Percentiles rank a stretch among this genome's conserved stretches.
phyloP scores from a whole-genome alignment of 2,888 invertebrate species.

The Phengaris arion region DNA sequence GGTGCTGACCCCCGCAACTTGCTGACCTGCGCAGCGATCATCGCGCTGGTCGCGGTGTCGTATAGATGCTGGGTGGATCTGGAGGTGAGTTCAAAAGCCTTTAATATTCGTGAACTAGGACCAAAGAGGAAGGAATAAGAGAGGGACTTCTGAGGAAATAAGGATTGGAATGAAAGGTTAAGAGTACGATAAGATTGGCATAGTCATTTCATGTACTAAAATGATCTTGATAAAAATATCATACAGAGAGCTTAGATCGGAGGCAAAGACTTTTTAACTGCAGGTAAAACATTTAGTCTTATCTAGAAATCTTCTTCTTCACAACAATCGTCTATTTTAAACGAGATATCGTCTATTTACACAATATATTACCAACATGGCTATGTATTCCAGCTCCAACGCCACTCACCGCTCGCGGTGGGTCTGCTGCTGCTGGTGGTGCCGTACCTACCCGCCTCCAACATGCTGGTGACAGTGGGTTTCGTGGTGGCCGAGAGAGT shows the following conservation, averaged over 20 bases:
- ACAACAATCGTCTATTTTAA: background rate
- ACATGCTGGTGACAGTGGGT: constrained; percentile 88
- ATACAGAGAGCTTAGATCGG: background rate
- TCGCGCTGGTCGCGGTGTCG: constrained; percentile 79
- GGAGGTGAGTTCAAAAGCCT: constrained; percentile 74
- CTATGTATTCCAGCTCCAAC: constrained; percentile 73
- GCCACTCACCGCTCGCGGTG: constrained; percentile 83
- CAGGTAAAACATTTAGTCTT: background rate
- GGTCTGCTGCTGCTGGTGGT: constrained; percentile 86
- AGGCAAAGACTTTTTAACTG: background rate
- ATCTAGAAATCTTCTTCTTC: background rate
- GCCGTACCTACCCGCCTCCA: constrained; percentile 92
- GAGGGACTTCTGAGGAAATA: background rate
- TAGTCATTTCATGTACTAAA: no score
- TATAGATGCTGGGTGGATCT: constrained; percentile 83
- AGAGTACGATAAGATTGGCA: no score
- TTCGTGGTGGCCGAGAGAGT: constrained; percentile 93
- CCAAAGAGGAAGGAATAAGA: no score
- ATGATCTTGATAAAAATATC: background rate
- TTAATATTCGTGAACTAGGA: background rate
- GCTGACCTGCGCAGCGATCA: constrained; percentile 84
- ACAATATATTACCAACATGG: background rate
- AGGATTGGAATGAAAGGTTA: no score
- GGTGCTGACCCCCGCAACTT: constrained; percentile 86
- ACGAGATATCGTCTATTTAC: no score